These are phyloP conservation scores for Hydractinia symbiolongicarpus DNA, from an alignment of 30 jellyfish, hydroid and myxozoan genomes.

Conservation along the genomic window DNA sequence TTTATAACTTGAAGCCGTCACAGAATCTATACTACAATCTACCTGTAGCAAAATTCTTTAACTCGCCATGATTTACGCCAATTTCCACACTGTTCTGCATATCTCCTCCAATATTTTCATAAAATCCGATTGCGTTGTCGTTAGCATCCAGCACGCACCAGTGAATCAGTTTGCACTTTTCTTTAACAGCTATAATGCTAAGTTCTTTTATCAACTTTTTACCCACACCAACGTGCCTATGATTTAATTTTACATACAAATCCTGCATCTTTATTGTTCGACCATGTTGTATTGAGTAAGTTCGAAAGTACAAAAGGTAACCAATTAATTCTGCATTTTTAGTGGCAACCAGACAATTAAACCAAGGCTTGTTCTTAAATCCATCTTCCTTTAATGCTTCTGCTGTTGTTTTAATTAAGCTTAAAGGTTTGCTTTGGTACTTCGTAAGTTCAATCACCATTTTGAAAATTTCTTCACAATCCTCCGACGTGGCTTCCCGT, in stretches of 20 bases:
- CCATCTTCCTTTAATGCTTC: too few relatives aligned
- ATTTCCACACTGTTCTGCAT: constrained; percentile 40
- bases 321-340: constrained; percentile 30
- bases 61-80: not conserved
- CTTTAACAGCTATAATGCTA: constrained; percentile 31
- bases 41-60: too few relatives aligned
- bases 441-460: too few relatives aligned
- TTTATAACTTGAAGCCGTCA: too few relatives aligned
- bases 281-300: constrained; percentile 78
- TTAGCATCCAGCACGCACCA: constrained; percentile 66
- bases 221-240: constrained; percentile 60
- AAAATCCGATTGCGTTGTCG: constrained; percentile 48
- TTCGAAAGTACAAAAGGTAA: constrained; percentile 47
- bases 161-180: constrained; percentile 41
- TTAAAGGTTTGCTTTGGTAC: too few relatives aligned
- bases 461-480: too few relatives aligned
- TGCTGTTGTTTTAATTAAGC: too few relatives aligned
- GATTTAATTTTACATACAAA: constrained; percentile 41
- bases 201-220: constrained; percentile 33
- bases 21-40: too few relatives aligned
- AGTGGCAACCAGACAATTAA: not conserved
- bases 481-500: too few relatives aligned
- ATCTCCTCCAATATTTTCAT: constrained; percentile 54
- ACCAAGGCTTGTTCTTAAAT: not conserved
- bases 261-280: constrained; percentile 50